These are phyloP conservation scores for Nesidiocoris tenuis DNA, from an alignment of 2,888 invertebrate genomes.

Conservation along the genomic window DNA sequence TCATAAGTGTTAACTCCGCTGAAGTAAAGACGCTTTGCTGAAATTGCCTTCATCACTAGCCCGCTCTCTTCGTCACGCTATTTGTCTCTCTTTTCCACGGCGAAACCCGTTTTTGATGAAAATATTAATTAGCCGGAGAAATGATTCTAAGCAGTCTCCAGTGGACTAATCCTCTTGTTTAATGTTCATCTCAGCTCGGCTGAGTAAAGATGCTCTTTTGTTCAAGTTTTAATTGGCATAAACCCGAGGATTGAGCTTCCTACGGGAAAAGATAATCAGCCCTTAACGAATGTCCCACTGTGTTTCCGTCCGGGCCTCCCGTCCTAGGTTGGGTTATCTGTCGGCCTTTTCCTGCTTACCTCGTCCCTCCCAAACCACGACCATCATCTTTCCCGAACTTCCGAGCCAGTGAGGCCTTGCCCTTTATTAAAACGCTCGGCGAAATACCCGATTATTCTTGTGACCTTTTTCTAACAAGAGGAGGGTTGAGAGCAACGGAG, in stretches of 20 bases:
- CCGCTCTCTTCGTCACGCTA: not conserved
- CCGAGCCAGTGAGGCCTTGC: not conserved
- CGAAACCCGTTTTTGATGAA: slow-evolving; percentile 13
- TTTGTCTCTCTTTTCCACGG: not conserved
- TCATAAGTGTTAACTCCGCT: no score
- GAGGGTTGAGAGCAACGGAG: not conserved
- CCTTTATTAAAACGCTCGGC: slow-evolving; percentile 7
- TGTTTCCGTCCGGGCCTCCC: not conserved
- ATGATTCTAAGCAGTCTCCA: slow-evolving; percentile 15
- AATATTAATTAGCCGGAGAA: slow-evolving; percentile 20
- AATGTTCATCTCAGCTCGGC: slow-evolving; percentile 8
- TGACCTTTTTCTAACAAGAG: slow-evolving; percentile 10
- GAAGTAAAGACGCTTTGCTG: not conserved
- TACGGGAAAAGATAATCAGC: slow-evolving; percentile 20
- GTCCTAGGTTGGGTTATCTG: not conserved
- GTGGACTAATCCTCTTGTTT: slow-evolving; percentile 26
- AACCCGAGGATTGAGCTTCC: slow-evolving; percentile 20
- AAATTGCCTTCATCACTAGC: not conserved
- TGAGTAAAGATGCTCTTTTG: slow-evolving; percentile 18
- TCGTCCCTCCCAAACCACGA: slow-evolving; percentile 1
- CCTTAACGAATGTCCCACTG: slow-evolving; percentile 27
- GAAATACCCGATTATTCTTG: slow-evolving; percentile 14
- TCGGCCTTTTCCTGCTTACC: not conserved
- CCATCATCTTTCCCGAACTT: not conserved
- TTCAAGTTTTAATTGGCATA: slow-evolving; percentile 32